These are phyloP conservation scores for Sesia apiformis DNA, from an alignment of 2,888 invertebrate species.

Conservation along the genomic window DNA sequence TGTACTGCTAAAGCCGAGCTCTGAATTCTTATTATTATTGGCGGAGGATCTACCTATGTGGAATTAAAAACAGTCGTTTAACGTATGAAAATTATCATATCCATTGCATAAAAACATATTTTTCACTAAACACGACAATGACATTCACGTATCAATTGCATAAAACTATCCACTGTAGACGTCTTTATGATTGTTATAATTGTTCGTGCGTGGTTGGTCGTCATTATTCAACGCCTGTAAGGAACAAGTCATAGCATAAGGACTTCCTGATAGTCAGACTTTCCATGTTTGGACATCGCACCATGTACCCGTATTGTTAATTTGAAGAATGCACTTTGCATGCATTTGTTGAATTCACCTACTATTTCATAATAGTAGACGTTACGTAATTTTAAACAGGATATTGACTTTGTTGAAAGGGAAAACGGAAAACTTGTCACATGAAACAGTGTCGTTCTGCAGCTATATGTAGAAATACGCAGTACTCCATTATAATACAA, in stretches of 20 bases:
- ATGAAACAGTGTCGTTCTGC: too few species aligned
- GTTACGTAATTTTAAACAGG: too few species aligned
- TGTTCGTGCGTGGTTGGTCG: neutral
- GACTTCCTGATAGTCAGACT: slow-evolving; percentile 30
- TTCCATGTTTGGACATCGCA: slow-evolving; percentile 24
- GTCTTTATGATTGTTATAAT: neutral
- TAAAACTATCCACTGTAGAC: neutral
- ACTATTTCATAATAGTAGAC: too few species aligned
- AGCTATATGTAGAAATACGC: too few species aligned
- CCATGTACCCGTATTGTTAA: slow-evolving; percentile 16
- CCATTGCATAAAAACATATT: neutral
- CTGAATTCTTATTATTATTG: too few species aligned
- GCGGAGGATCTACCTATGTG: too few species aligned
- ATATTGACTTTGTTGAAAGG: too few species aligned
- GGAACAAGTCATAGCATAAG: slow-evolving; percentile 2
- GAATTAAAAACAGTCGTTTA: too few species aligned
- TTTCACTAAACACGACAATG: neutral
- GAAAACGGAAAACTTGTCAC: too few species aligned
- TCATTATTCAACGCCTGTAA: neutral
- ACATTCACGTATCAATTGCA: neutral
- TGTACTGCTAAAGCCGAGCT: too few species aligned
- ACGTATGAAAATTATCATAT: neutral
- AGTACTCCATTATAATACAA: too few species aligned
- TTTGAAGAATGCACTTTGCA: slow-evolving; percentile 2
- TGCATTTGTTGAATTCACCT: neutral